Evolutionary conservation across 2,888 invertebrate genomes (phyloP).

Genomic region (Nipponacmea schrenckii): DNA sequence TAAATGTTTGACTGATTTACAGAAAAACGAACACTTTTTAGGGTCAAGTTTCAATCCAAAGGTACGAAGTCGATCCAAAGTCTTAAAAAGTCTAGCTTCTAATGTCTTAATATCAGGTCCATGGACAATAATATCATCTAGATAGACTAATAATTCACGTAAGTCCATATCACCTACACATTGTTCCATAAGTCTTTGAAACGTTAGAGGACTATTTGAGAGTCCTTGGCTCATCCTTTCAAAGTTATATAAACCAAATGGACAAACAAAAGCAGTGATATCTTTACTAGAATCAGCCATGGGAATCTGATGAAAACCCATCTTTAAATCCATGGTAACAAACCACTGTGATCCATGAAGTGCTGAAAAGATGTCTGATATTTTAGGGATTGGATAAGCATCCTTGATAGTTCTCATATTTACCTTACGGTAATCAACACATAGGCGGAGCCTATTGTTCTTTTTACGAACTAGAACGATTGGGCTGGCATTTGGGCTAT

Average conservation of each 20-base stretch:
- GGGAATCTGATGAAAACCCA: too few species aligned
- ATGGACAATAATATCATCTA: constrained; percentile 15
- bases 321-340: too few species aligned
- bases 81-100: constrained; percentile 1
- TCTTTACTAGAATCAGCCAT: constrained; percentile 8
- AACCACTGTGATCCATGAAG: too few species aligned
- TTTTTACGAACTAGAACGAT: too few species aligned
- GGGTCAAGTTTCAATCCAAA: constrained; percentile 17
- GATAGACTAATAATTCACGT: constrained; percentile 13
- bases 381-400: too few species aligned
- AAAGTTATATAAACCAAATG: constrained; percentile 13
- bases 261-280: constrained; percentile 12
- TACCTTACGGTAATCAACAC: too few species aligned
- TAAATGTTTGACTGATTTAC: constrained; percentile 2
- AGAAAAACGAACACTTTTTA: constrained; percentile 10
- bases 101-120: constrained; percentile 6
- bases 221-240: constrained; percentile 9
- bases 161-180: constrained; percentile 20
- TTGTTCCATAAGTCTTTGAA: constrained; percentile 19
- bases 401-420: too few species aligned
- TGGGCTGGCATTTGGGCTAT: too few species aligned
- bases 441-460: too few species aligned
- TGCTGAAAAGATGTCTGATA: too few species aligned
- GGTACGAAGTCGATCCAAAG: neutral
- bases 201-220: constrained; percentile 5